Percentiles rank a stretch among this genome's conserved stretches.
phyloP scores from a whole-genome alignment of 2,888 invertebrate species.

The Eurois occulta region DNA sequence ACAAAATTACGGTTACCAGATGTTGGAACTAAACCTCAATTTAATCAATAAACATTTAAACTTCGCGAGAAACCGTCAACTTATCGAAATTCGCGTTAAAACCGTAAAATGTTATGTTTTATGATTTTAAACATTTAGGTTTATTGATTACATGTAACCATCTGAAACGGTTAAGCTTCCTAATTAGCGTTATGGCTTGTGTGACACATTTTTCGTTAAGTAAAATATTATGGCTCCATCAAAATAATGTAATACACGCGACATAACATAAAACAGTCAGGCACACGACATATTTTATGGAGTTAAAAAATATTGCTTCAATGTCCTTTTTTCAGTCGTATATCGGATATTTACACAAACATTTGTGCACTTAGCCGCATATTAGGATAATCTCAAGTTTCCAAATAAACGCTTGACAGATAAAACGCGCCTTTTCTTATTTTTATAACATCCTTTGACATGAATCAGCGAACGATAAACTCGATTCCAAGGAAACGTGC shows the following conservation, averaged over 20 bases:
- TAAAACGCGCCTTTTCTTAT: constrained; percentile 66
- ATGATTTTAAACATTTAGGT: constrained; percentile 69
- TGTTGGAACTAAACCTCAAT: constrained; percentile 69
- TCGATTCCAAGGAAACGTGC: constrained; percentile 64
- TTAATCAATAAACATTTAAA: constrained; percentile 67
- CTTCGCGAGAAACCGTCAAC: constrained; percentile 64
- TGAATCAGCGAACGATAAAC: constrained; percentile 65
- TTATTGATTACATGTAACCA: constrained; percentile 64
- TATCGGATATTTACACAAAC: constrained; percentile 67
- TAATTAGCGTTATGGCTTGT: constrained; percentile 59
- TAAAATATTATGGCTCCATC: constrained; percentile 43
- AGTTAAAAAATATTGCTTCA: constrained; percentile 36
- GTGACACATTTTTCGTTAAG: constrained; percentile 60
- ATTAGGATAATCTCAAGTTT: constrained; percentile 68
- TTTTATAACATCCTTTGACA: constrained; percentile 70
- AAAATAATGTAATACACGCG: constrained; percentile 33
- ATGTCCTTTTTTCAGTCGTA: constrained; percentile 50
- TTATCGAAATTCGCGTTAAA: constrained; percentile 60
- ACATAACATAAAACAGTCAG: constrained; percentile 38
- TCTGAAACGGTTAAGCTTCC: constrained; percentile 51
- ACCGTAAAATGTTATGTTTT: constrained; percentile 63
- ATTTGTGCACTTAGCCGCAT: constrained; percentile 72
- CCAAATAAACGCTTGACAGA: constrained; percentile 61
- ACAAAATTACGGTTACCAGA: constrained; percentile 65
- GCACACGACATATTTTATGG: constrained; percentile 34